A percentile compares a stretch with the other conserved stretches of the same genome.
Evolutionary conservation across 2,113 vertebrate species (phyloP).

Genomic region (Pomatorhinus ruficollis): DNA sequence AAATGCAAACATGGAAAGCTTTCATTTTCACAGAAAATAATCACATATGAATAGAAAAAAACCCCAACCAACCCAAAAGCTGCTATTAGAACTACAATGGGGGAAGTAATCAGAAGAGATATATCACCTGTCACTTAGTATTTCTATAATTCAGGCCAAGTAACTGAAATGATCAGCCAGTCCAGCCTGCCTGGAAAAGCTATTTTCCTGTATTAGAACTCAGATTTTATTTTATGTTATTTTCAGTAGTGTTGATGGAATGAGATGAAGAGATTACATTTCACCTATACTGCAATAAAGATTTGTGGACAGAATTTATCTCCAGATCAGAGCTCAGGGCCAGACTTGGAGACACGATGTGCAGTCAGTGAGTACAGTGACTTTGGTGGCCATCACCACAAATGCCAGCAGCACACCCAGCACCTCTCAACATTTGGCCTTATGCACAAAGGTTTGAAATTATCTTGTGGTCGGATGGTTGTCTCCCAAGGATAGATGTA

Average conservation of each 20-base stretch:
- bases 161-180: neutral
- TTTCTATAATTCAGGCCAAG: neutral
- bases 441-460: neutral
- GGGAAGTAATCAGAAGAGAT: neutral
- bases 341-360: fast-evolving
- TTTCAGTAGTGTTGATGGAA: neutral
- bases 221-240: slow-evolving; percentile 25
- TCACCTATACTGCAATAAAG: neutral
- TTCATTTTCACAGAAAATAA: neutral
- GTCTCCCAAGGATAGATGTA: neutral
- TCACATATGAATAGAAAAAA: neutral
- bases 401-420: neutral
- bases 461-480: neutral
- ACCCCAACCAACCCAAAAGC: neutral
- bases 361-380: neutral
- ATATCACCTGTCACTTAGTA: neutral
- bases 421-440: neutral
- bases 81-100: neutral
- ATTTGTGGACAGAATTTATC: slow-evolving; percentile 12
- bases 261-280: slow-evolving; percentile 45
- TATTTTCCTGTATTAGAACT: neutral
- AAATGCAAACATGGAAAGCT: neutral
- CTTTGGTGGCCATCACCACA: fast-evolving
- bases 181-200: neutral
- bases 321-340: neutral